These are phyloP conservation scores for Akabosia matsudoensis DNA, from an alignment of 1,140 invertebrate species.

Conservation along the genomic window DNA sequence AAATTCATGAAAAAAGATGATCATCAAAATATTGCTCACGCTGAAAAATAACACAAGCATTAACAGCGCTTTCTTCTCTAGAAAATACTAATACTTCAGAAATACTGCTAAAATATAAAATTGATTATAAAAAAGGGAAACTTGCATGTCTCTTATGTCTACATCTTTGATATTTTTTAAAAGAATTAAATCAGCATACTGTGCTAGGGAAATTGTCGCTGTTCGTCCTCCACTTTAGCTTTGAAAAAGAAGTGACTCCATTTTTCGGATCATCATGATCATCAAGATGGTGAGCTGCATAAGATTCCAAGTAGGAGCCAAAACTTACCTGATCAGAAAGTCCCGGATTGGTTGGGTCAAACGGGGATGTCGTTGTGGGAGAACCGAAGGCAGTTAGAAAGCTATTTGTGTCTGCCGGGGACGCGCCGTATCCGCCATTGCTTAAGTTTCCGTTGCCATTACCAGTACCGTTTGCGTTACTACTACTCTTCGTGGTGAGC, in stretches of 20 bases:
- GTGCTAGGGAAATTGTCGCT: not conserved
- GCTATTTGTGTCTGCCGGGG: not conserved
- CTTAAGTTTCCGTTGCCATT: not conserved
- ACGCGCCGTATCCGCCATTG: not conserved
- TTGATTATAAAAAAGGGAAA: no score
- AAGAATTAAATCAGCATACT: not conserved
- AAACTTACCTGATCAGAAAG: conserved; percentile 23
- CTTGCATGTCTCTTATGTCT: no score
- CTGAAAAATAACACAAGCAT: not conserved
- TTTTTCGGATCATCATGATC: not conserved
- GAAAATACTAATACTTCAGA: not conserved
- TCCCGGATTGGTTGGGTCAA: conserved; percentile 2
- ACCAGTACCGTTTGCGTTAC: not conserved
- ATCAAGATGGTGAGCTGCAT: not conserved
- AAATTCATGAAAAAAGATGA: not conserved
- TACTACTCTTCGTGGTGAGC: not conserved
- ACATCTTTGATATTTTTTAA: no score
- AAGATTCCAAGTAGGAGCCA: not conserved
- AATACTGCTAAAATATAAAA: not conserved
- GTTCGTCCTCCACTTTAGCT: not conserved
- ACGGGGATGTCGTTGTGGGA: not conserved
- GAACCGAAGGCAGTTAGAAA: conserved; percentile 9
- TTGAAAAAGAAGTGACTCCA: conserved; percentile 12
- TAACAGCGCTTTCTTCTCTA: not conserved
- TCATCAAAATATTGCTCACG: not conserved